A percentile compares a stretch with the other conserved stretches of the same genome.
phyloP scores from a whole-genome alignment of 1,140 invertebrate species.

The Tenebrio molitor region DNA sequence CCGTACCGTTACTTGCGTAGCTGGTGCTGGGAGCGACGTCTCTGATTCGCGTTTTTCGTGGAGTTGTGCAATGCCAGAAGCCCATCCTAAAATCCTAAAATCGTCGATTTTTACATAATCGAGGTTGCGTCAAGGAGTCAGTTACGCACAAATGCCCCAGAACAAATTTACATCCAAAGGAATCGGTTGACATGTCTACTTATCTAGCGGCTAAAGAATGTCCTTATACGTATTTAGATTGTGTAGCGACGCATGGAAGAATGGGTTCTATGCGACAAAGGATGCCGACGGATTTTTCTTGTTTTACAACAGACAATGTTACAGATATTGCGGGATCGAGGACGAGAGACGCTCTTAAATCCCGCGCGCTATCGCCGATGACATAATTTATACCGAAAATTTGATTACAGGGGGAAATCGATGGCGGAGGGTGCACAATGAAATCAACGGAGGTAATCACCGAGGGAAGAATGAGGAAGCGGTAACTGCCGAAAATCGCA shows the following conservation, averaged over 20 bases:
- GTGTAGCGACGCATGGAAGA: conserved; percentile 61
- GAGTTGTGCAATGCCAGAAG: too few species aligned
- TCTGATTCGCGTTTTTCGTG: too few species aligned
- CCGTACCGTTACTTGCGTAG: not conserved
- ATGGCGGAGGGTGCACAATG: too few species aligned
- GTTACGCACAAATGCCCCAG: conserved; percentile 60
- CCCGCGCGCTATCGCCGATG: conserved; percentile 6
- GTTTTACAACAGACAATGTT: conserved; percentile 63
- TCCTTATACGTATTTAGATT: conserved; percentile 65
- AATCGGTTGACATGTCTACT: conserved; percentile 63
- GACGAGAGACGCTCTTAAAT: conserved; percentile 50
- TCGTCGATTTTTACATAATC: conserved; percentile 16
- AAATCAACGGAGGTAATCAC: too few species aligned
- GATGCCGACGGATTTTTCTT: conserved; percentile 63
- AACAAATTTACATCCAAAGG: conserved; percentile 65
- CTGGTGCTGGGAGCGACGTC: too few species aligned
- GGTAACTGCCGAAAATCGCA: too few species aligned
- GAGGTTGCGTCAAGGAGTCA: conserved; percentile 25
- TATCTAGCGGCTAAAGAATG: conserved; percentile 64
- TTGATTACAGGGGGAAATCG: too few species aligned
- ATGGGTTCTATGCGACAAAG: conserved; percentile 62
- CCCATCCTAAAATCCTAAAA: conserved; percentile 4
- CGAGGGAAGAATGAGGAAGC: too few species aligned
- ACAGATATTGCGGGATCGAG: conserved; percentile 57
- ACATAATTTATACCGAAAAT: not conserved